phyloP scores from a whole-genome alignment of 2,797 vertebrate species.

The Phrynocephalus guinanensis region DNA sequence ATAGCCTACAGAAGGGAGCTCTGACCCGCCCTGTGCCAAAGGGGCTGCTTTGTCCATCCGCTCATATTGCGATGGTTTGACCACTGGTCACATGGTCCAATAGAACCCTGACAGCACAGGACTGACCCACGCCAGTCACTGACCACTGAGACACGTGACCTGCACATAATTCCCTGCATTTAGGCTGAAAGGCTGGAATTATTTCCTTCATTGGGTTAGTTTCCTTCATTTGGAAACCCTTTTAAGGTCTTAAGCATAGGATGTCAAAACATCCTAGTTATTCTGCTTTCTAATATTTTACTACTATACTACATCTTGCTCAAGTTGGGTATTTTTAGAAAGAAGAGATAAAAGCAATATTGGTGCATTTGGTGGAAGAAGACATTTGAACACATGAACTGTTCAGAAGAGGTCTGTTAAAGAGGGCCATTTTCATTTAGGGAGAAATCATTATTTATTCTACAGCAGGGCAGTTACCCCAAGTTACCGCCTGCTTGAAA shows the following conservation, averaged over 20 bases:
- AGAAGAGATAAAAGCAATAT: neutral
- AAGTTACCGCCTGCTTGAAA: neutral
- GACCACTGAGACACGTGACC: no score
- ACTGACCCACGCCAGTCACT: no score
- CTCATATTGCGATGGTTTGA: no score
- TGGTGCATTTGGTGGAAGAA: slow-evolving; percentile 21
- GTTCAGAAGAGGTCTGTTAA: slow-evolving; percentile 6
- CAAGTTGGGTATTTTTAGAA: slow-evolving; percentile 5
- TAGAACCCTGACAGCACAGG: no score
- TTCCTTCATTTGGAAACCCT: neutral
- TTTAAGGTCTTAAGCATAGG: no score
- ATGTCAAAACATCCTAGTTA: neutral
- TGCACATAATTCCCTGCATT: no score
- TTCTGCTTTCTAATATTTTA: neutral
- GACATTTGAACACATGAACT: neutral
- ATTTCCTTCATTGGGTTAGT: no score
- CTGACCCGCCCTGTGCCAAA: no score
- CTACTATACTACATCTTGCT: neutral
- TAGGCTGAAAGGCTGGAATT: no score
- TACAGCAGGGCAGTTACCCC: neutral
- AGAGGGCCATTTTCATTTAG: slow-evolving; percentile 1
- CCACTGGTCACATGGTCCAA: no score
- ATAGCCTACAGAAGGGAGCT: no score
- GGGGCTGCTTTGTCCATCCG: no score
- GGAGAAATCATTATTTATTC: neutral